Evolutionary conservation across 2,888 invertebrate species (phyloP), one percentile per base, ranked within the genome.

Genomic region (Trichopoda pennipes): DNA sequence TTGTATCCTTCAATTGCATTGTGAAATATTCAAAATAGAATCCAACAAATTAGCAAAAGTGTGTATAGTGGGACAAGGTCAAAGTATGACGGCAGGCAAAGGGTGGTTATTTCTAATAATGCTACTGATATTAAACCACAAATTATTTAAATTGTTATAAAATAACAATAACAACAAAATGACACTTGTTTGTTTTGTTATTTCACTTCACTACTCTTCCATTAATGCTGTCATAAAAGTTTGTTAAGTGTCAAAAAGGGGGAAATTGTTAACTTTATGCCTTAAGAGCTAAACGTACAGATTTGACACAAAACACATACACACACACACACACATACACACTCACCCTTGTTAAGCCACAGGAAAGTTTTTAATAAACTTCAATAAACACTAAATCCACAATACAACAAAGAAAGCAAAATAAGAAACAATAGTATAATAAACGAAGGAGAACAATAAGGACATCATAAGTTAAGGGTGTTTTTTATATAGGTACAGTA

Each of bases 111-210:
- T 42, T 42, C 42, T 14, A 42, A 70, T 66, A 69, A 77, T 64
- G 38, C 51, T 51, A 49, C 70, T 61, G 23, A 47, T 44, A 72
- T 53, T 1, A 69, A 77, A 75, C 82, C 82, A 68, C 79, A 82
- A 82, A 82, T 82, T 82, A 82, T 76, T 82, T 79, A 82, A 82
- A 82, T 82, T 82, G 75, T 72, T 56, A 70, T 64, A 73, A 55
- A 55, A 49, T 60, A 64, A 69, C 69, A 76, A 61, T n/a, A 80
- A 70, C 49, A 74, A 66, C 49, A 72, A 69, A 10, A 44, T 68
- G 42, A 60, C 78, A 75, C 60, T 75, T 75, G 51, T 75, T 68
- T 68, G n/a, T 23, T 23, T n/a, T 63, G 6, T 47, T 61, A 56
- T 56, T 47, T 9, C 10, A 64, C 44, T 47, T 9, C 10, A 64